These are phyloP conservation scores for Amiota minor DNA, from an alignment of 2,888 invertebrate genomes.

Conservation along the genomic window DNA sequence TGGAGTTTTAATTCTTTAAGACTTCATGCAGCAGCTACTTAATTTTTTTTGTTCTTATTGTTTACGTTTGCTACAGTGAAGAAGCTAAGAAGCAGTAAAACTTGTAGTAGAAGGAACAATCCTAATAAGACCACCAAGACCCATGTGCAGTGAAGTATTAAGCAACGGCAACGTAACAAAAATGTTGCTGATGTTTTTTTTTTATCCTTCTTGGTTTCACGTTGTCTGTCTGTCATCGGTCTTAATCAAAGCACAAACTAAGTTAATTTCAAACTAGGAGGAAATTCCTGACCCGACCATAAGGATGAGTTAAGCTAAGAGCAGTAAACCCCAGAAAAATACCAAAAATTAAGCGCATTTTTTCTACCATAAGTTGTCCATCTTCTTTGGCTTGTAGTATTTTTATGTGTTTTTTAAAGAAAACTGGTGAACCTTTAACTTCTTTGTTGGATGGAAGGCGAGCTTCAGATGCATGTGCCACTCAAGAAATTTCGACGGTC, in stretches of 20 bases:
- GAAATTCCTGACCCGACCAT: slow-evolving; percentile 38
- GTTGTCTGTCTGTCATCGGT: background rate
- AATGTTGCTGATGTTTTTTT: slow-evolving; percentile 6
- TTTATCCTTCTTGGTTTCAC: background rate
- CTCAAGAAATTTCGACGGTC: slow-evolving; percentile 62
- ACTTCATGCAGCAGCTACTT: slow-evolving; percentile 10
- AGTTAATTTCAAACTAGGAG: slow-evolving; percentile 50
- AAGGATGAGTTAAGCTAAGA: slow-evolving; percentile 11
- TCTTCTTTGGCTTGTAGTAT: background rate
- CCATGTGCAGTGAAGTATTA: slow-evolving; percentile 11
- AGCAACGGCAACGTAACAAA: background rate
- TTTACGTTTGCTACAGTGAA: no score
- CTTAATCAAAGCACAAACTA: slow-evolving; percentile 34
- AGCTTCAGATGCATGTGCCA: slow-evolving; percentile 57
- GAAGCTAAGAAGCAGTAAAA: no score
- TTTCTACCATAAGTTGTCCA: background rate
- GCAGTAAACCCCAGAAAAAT: slow-evolving; percentile 53
- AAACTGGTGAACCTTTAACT: slow-evolving; percentile 45
- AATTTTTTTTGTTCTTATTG: slow-evolving; percentile 16
- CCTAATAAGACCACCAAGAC: background rate
- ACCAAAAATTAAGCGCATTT: slow-evolving; percentile 47
- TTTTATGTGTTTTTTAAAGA: no score
- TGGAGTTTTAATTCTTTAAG: slow-evolving; percentile 2
- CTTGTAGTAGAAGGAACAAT: no score
- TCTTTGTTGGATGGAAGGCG: slow-evolving; percentile 45